Evolutionary conservation across 2,113 vertebrate genomes (phyloP).

Genomic region (Rattus norvegicus): DNA sequence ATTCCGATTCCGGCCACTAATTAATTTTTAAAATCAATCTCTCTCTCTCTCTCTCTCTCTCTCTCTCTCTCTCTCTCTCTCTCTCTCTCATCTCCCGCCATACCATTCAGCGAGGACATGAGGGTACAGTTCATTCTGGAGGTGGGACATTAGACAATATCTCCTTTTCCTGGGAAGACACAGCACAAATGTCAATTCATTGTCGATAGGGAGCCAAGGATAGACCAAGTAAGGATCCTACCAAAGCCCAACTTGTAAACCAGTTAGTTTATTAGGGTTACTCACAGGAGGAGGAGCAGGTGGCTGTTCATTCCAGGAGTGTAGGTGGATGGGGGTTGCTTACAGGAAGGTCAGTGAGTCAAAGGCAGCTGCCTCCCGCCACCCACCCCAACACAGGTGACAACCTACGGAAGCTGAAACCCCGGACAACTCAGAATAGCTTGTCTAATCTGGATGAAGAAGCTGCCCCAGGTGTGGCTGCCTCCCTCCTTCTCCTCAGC

Average conservation of each 20-base stretch:
- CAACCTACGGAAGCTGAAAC: neutral
- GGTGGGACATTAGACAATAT: neutral
- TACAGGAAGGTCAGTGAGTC: neutral
- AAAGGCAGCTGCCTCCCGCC: neutral
- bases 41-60: neutral
- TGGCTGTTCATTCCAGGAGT: neutral
- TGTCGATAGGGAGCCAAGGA: no score
- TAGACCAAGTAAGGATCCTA: neutral
- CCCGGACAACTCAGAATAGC: neutral
- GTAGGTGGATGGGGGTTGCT: neutral
- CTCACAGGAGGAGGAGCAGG: neutral
- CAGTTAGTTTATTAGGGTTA: neutral
- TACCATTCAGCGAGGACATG: neutral
- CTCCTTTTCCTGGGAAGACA: neutral
- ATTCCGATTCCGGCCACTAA: neutral
- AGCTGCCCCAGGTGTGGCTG: no score
- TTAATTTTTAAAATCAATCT: constrained; percentile 15
- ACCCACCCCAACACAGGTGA: neutral
- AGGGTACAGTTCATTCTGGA: neutral
- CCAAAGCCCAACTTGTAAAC: neutral
- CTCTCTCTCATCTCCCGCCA: neutral
- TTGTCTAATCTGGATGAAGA: neutral
- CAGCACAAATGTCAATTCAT: neutral
- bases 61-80: neutral
- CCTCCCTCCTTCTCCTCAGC: neutral